phyloP scores from a whole-genome alignment of 2,797 vertebrate species.

The Tinamus major region DNA sequence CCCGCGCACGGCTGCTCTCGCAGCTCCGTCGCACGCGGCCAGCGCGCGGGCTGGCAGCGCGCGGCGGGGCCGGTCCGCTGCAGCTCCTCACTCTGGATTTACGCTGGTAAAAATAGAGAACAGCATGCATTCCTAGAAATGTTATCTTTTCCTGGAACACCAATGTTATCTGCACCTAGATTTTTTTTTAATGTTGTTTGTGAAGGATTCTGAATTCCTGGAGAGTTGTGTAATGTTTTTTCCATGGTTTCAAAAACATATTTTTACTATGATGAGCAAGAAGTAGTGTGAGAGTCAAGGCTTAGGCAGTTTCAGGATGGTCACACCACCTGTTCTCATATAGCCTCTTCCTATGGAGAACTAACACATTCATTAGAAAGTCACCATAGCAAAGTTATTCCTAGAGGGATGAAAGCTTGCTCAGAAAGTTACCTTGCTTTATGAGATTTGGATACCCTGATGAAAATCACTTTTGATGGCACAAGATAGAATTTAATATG shows the following conservation, averaged over 20 bases:
- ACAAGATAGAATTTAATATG: neutral
- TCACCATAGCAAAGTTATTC: neutral
- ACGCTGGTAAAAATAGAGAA: neutral
- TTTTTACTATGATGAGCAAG: neutral
- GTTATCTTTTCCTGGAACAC: neutral
- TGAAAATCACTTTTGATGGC: conserved; percentile 1
- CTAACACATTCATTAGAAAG: neutral
- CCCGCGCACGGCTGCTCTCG: neutral
- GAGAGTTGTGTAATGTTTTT: neutral
- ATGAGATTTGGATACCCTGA: neutral
- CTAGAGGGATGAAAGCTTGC: neutral
- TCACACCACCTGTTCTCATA: neutral
- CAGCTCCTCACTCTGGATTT: neutral
- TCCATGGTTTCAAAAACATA: neutral
- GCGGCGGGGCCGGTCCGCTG: neutral
- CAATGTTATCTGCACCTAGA: neutral
- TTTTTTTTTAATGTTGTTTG: neutral
- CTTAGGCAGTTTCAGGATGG: neutral
- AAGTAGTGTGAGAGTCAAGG: neutral
- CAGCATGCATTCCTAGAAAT: neutral
- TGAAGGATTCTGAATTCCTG: conserved; percentile 2
- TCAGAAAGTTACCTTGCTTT: neutral
- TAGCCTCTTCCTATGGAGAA: neutral
- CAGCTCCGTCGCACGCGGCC: neutral
- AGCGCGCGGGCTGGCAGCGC: neutral